Conservation (phyloP, 2,113 vertebrate genomes). For the Ia io region DNA sequence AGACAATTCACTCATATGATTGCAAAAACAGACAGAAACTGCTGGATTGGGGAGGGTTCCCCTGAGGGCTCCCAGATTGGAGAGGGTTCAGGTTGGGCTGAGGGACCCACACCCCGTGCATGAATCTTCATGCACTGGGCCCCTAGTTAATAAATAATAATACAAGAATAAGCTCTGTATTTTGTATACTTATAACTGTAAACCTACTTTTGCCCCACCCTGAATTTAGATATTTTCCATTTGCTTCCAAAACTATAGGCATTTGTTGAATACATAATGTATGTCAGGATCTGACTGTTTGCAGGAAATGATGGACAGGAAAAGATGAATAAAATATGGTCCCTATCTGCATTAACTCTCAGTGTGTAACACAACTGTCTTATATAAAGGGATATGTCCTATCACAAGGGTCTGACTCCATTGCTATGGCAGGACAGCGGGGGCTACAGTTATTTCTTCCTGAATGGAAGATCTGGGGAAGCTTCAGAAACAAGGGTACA, state of each 20-base stretch:
- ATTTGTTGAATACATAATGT: not conserved
- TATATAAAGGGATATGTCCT: not conserved
- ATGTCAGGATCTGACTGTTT: not conserved
- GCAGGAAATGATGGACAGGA: not conserved
- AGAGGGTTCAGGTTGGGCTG: too few relatives aligned
- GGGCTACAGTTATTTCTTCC: not conserved
- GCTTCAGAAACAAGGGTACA: not conserved
- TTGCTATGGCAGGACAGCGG: not conserved
- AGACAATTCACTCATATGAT: too few relatives aligned
- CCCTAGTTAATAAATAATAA: not conserved
- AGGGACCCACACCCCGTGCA: too few relatives aligned
- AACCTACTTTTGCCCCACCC: not conserved
- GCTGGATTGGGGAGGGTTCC: too few relatives aligned
- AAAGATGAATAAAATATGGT: not conserved
- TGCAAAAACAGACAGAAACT: too few relatives aligned
- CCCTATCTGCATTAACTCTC: not conserved
- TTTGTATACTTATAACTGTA: not conserved
- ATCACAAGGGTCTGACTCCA: not conserved
- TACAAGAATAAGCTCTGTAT: not conserved
- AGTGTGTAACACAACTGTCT: not conserved
- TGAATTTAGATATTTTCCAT: not conserved
- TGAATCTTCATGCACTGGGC: too few relatives aligned
- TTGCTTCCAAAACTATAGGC: not conserved
- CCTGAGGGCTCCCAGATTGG: too few relatives aligned
- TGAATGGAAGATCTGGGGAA: not conserved